Evolutionary conservation across 1,140 invertebrate species (phyloP).

Genomic region (Pygmarrhopalites habei): DNA sequence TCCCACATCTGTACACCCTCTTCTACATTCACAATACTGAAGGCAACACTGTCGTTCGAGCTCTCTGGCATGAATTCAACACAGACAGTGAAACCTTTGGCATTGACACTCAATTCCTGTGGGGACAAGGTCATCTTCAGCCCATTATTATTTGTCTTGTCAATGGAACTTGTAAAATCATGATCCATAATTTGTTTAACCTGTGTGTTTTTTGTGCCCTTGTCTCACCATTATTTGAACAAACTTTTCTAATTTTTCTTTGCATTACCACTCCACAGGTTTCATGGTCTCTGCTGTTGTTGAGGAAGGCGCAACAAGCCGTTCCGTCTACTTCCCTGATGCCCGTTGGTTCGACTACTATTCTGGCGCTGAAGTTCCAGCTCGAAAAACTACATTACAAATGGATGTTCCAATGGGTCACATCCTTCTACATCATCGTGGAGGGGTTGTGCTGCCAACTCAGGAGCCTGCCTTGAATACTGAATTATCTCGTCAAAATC

Average conservation of each 20-base stretch:
- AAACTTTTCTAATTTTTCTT: too few relatives aligned
- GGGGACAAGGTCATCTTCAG: constrained; percentile 27
- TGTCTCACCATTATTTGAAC: too few relatives aligned
- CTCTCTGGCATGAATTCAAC: constrained; percentile 40
- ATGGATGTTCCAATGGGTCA: constrained; percentile 54
- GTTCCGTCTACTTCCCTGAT: constrained; percentile 44
- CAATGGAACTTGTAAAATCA: not conserved
- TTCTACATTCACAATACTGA: constrained; percentile 42
- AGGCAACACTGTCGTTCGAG: constrained; percentile 38
- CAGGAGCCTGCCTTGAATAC: constrained; percentile 60
- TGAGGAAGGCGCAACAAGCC: constrained; percentile 32
- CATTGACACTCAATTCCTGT: constrained; percentile 30
- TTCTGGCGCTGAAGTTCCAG: constrained; percentile 44
- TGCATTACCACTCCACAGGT: too few relatives aligned
- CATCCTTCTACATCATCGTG: constrained; percentile 56
- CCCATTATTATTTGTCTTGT: constrained; percentile 3
- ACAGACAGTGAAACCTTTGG: constrained; percentile 7
- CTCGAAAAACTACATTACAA: constrained; percentile 46
- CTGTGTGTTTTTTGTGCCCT: not conserved
- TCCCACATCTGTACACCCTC: constrained; percentile 50
- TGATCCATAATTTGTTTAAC: not conserved
- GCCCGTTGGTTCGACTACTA: constrained; percentile 47
- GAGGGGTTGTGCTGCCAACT: constrained; percentile 63
- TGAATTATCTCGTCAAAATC: constrained; percentile 40
- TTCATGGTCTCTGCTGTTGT: constrained; percentile 41